Percentiles rank a stretch among this genome's conserved stretches.
Conservation (phyloP, 2,113 vertebrate genomes). For the Cavia aperea region DNA sequence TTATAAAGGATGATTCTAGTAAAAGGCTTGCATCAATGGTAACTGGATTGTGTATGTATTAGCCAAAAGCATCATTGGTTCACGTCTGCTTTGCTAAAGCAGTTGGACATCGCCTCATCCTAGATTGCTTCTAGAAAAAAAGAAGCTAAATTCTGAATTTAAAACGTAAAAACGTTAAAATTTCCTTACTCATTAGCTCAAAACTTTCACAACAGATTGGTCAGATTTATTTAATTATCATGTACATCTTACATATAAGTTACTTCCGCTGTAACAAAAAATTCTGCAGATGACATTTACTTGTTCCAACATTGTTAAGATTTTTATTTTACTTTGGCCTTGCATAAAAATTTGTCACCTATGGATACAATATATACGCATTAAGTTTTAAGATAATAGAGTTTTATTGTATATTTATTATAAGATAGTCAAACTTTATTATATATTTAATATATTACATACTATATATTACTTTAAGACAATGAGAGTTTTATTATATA, state of each 20-base stretch:
- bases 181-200: neutral
- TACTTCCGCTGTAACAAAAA: neutral
- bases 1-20: neutral
- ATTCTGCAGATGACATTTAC: neutral
- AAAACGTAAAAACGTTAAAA: neutral
- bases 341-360: neutral
- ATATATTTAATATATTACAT: too few relatives aligned
- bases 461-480: neutral
- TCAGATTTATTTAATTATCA: neutral
- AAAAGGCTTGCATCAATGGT: neutral
- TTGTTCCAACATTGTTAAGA: neutral
- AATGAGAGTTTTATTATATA: neutral
- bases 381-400: neutral
- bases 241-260: neutral
- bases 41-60: neutral
- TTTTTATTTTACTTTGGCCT: neutral
- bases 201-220: neutral
- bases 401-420: neutral
- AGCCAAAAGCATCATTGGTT: neutral
- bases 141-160: neutral
- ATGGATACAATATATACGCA: neutral
- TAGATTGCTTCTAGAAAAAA: neutral
- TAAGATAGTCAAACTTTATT: too few relatives aligned
- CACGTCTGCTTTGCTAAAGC: neutral
- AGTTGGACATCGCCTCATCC: neutral